Evolutionary conservation across 2,888 invertebrate genomes (phyloP).

Genomic region (Amblyteles armatorius): DNA sequence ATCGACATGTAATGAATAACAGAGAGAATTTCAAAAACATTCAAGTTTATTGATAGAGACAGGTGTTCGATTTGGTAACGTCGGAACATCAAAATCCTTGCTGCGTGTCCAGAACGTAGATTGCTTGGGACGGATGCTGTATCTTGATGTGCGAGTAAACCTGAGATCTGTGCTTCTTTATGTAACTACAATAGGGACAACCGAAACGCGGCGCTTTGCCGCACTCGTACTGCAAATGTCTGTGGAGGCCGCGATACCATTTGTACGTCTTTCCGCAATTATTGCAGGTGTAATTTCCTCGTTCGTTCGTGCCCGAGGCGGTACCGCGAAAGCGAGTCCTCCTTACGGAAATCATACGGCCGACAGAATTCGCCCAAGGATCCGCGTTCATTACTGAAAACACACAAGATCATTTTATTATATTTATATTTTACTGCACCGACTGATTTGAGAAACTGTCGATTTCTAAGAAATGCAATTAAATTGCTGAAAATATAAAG

Average conservation of each 20-base stretch:
- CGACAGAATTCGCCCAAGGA: slow-evolving; percentile 28
- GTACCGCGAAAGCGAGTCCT: slow-evolving; percentile 23
- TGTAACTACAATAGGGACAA: slow-evolving; percentile 70
- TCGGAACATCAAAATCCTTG: background rate
- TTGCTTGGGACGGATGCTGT: slow-evolving; percentile 48
- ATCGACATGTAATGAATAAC: background rate
- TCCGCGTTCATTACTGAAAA: slow-evolving; percentile 54
- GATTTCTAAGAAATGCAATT: background rate
- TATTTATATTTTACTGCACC: background rate
- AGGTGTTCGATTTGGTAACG: background rate
- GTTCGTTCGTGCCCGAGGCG: slow-evolving; percentile 20
- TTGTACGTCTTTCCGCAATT: slow-evolving; percentile 79
- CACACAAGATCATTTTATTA: slow-evolving; percentile 47
- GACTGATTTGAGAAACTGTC: background rate
- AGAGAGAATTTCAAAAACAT: slow-evolving; percentile 4
- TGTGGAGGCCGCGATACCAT: slow-evolving; percentile 75
- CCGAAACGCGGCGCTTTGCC: slow-evolving; percentile 73
- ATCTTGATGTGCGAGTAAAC: slow-evolving; percentile 69
- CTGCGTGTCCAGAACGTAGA: slow-evolving; percentile 61
- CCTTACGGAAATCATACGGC: background rate
- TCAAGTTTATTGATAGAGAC: background rate
- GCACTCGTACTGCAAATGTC: slow-evolving; percentile 74
- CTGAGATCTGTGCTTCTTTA: slow-evolving; percentile 70
- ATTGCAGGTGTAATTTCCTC: slow-evolving; percentile 75
- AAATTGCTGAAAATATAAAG: background rate